phyloP scores from a whole-genome alignment of 92 coral and sea anemone species.

The Bergia sp. region DNA sequence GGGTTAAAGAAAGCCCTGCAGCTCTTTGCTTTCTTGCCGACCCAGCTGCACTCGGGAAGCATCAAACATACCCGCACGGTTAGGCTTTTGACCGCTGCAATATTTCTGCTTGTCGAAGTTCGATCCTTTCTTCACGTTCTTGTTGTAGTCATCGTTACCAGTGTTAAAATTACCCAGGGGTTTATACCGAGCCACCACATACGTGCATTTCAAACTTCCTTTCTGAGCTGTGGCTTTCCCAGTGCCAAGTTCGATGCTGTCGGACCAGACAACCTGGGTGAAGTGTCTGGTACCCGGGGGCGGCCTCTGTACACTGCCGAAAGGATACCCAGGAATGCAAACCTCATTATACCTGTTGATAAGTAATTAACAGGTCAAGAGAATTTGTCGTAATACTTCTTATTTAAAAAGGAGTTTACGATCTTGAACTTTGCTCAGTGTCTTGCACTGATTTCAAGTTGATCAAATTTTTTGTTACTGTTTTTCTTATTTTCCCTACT shows the following conservation, averaged over 20 bases:
- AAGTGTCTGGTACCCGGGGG: background rate
- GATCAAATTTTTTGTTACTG: too few species aligned
- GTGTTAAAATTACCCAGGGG: slow-evolving; percentile 1
- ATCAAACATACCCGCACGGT: background rate
- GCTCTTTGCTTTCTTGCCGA: background rate
- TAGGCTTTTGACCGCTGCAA: background rate
- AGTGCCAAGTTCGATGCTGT: background rate
- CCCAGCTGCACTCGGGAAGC: background rate
- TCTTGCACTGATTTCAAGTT: too few species aligned
- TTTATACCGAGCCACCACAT: slow-evolving; percentile 5
- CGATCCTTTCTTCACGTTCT: slow-evolving; percentile 19
- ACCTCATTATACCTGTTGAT: background rate
- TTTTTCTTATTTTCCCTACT: too few species aligned
- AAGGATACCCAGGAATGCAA: slow-evolving; percentile 1
- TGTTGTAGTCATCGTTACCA: slow-evolving; percentile 3
- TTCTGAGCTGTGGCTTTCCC: background rate
- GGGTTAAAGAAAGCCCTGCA: background rate
- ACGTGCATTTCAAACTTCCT: background rate
- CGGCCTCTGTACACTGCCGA: background rate
- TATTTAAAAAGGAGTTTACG: too few species aligned
- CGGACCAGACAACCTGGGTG: slow-evolving; percentile 19
- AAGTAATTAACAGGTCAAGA: too few species aligned
- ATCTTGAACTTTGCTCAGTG: too few species aligned
- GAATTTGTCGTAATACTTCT: too few species aligned
- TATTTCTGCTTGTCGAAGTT: slow-evolving; percentile 4